A percentile compares a stretch with the other conserved stretches of the same genome.
phyloP scores from a whole-genome alignment of 2,888 invertebrate genomes.

The Caenorhabditis zanzibari region DNA sequence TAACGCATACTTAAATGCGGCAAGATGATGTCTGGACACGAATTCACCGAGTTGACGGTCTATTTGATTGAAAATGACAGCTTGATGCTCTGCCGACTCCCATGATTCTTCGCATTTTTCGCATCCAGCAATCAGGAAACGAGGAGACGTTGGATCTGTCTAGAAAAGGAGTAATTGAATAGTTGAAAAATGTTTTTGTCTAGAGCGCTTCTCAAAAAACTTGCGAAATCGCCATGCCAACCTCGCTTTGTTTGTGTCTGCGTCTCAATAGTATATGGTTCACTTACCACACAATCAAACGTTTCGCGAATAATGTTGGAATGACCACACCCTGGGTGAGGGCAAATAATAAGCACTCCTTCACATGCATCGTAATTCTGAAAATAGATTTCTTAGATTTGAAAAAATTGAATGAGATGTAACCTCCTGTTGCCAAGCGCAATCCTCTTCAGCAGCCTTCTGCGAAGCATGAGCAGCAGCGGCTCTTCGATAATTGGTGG shows the following conservation, averaged over 20 bases:
- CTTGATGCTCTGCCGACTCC: conserved; percentile 28
- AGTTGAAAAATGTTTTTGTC: neutral
- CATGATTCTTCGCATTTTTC: conserved; percentile 53
- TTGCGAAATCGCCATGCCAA: conserved; percentile 40
- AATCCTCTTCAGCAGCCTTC: conserved; percentile 66
- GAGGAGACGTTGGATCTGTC: conserved; percentile 55
- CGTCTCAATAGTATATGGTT: conserved; percentile 19
- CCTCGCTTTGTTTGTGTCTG: conserved; percentile 16
- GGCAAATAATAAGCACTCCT: conserved; percentile 53
- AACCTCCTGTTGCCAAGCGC: conserved; percentile 59
- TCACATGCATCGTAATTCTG: conserved; percentile 64
- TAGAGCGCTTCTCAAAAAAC: neutral
- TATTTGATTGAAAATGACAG: conserved; percentile 59
- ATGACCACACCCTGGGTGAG: conserved; percentile 41
- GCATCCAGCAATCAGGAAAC: conserved; percentile 60
- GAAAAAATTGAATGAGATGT: neutral
- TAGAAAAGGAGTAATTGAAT: conserved; percentile 19
- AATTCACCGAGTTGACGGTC: conserved; percentile 57
- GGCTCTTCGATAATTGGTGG: conserved; percentile 69
- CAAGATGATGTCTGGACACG: conserved; percentile 57
- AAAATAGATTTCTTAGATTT: conserved; percentile 7
- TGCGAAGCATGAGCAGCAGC: conserved; percentile 62
- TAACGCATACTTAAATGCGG: conserved; percentile 50
- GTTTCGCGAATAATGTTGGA: conserved; percentile 59
- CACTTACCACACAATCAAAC: conserved; percentile 51